A percentile compares a stretch with the other conserved stretches of the same genome.
Evolutionary conservation across 2,797 vertebrate species (phyloP).

Genomic region (Parambassis ranga): DNA sequence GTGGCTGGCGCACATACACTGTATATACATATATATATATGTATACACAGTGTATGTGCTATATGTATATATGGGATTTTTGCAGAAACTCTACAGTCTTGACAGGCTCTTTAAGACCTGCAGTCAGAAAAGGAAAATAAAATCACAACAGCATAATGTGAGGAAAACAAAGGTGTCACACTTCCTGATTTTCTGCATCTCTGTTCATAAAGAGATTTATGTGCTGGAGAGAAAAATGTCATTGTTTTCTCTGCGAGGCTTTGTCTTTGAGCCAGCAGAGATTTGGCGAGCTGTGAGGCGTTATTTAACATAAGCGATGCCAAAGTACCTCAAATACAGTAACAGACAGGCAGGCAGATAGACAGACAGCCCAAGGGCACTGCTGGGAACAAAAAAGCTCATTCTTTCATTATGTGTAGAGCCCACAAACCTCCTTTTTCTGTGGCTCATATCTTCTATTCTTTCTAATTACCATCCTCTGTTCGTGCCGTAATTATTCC

Average conservation of each 20-base stretch:
- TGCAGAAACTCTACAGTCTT: too few species aligned
- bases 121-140: too few species aligned
- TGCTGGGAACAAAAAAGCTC: conserved; percentile 46
- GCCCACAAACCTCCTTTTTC: conserved; percentile 38
- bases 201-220: too few species aligned
- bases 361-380: conserved; percentile 60
- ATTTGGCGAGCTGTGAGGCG: conserved; percentile 60
- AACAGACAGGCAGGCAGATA: conserved; percentile 62
- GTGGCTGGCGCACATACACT: too few species aligned
- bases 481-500: conserved; percentile 64
- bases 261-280: conserved; percentile 60
- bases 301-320: conserved; percentile 66
- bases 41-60: too few species aligned
- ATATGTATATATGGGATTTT: too few species aligned
- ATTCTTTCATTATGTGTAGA: conserved; percentile 48
- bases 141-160: too few species aligned
- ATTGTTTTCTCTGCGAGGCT: conserved; percentile 42
- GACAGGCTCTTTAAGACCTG: too few species aligned
- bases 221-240: conserved; percentile 12
- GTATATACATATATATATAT: too few species aligned
- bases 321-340: conserved; percentile 61
- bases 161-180: too few species aligned
- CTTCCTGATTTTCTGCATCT: background rate
- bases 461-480: conserved; percentile 65
- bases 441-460: conserved; percentile 50